Evolutionary conservation across 1,140 invertebrate species (phyloP).

Genomic region (Sminthurinus signatus): DNA sequence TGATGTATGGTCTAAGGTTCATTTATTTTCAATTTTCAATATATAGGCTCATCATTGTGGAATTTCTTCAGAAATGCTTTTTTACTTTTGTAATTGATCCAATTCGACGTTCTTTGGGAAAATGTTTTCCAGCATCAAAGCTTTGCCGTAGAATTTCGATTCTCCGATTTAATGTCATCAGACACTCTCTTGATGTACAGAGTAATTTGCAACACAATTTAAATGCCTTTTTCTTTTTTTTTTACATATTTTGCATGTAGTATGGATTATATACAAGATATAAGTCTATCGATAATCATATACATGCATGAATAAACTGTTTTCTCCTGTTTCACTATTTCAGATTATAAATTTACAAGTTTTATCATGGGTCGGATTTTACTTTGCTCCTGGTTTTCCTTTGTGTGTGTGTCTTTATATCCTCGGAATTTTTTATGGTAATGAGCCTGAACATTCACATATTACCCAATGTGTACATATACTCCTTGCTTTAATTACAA

Average conservation of each 20-base stretch:
- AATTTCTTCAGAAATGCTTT: neutral
- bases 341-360: constrained; percentile 8
- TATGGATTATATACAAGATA: no score
- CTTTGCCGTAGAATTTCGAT: neutral
- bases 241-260: no score
- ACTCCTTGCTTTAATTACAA: neutral
- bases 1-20: no score
- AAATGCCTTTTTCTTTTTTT: no score
- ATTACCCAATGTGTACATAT: neutral
- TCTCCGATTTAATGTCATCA: neutral
- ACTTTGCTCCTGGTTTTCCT: neutral
- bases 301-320: neutral
- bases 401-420: neutral
- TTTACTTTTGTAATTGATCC: constrained; percentile 6
- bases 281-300: no score
- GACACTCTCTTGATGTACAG: constrained; percentile 4
- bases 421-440: neutral
- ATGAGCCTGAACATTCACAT: no score
- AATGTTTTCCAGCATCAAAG: neutral
- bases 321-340: neutral
- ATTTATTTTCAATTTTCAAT: constrained; percentile 7
- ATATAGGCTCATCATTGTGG: neutral
- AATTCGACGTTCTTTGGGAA: neutral
- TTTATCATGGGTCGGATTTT: constrained; percentile 1
- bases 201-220: no score